Evolutionary conservation across 1,140 invertebrate genomes (phyloP).

Genomic region (Sinonovacula constricta): DNA sequence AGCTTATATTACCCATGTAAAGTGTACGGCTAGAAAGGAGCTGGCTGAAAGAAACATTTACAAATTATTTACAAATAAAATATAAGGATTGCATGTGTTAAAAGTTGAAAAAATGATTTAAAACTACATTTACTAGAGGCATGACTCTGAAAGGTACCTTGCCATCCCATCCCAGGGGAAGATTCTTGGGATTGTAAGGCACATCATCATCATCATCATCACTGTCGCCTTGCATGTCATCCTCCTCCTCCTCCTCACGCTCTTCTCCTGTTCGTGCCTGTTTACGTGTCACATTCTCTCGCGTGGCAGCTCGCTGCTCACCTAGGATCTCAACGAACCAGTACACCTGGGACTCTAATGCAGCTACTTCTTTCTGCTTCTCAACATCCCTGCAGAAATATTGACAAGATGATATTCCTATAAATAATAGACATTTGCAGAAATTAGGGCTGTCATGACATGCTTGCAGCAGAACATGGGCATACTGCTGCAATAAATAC

Average conservation of each 20-base stretch:
- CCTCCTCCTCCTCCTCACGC: slow-evolving; percentile 83
- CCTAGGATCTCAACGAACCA: slow-evolving; percentile 85
- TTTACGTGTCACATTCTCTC: slow-evolving; percentile 99
- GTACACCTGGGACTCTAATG: slow-evolving; percentile 93
- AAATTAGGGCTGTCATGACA: too few species aligned
- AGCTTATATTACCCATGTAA: too few species aligned
- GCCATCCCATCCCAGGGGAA: slow-evolving; percentile 99
- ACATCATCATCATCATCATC: slow-evolving; percentile 94
- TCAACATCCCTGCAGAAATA: slow-evolving; percentile 75
- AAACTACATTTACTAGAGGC: too few species aligned
- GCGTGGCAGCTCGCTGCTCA: slow-evolving; percentile 92
- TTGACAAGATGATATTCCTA: too few species aligned
- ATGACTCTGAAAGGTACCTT: slow-evolving; percentile 87
- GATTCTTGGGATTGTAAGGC: slow-evolving; percentile 99
- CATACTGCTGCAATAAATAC: too few species aligned
- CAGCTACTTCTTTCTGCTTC: slow-evolving; percentile 83
- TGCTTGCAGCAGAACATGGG: too few species aligned
- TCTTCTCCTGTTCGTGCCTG: slow-evolving; percentile 96
- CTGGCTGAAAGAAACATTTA: too few species aligned
- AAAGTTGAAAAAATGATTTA: too few species aligned
- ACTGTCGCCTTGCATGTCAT: slow-evolving; percentile 88
- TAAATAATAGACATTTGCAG: too few species aligned
- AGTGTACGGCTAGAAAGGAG: too few species aligned
- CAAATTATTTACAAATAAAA: too few species aligned
- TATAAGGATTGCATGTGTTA: too few species aligned